Evolutionary conservation across 2,888 invertebrate genomes (phyloP).

Genomic region (Fissipunctia ypsillon): DNA sequence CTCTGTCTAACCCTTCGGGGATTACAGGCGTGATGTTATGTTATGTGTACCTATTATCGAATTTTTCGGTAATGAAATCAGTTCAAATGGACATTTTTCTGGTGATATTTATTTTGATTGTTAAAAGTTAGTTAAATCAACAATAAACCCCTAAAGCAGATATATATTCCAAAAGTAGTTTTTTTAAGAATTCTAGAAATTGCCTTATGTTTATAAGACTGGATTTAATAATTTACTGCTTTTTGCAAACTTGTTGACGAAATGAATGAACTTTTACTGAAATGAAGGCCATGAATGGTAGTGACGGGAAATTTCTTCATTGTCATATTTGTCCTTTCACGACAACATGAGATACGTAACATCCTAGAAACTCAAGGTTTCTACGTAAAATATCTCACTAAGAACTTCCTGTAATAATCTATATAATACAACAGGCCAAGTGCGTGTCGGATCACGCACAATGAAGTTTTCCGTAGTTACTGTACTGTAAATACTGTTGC

Average conservation of each 20-base stretch:
- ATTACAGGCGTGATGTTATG: no score
- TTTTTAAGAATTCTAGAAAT: background rate
- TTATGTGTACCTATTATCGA: no score
- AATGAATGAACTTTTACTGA: slow-evolving; percentile 49
- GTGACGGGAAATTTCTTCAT: slow-evolving; percentile 14
- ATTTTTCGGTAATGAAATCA: background rate
- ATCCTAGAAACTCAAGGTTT: slow-evolving; percentile 28
- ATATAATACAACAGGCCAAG: no score
- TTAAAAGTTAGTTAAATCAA: no score
- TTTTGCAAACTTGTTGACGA: slow-evolving; percentile 11
- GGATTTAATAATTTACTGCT: slow-evolving; percentile 7
- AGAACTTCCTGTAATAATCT: background rate
- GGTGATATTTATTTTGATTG: background rate
- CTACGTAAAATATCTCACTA: background rate
- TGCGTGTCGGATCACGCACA: no score
- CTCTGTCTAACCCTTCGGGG: no score
- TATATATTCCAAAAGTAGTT: no score
- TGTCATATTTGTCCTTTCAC: slow-evolving; percentile 28
- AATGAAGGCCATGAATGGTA: slow-evolving; percentile 16
- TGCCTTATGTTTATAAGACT: slow-evolving; percentile 12
- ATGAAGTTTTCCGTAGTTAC: no score
- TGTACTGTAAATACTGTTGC: no score
- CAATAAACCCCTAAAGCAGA: background rate
- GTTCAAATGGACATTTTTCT: no score
- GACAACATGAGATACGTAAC: background rate